Conservation (phyloP, 2,113 vertebrate species). For the Pangasianodon hypophthalmus region DNA sequence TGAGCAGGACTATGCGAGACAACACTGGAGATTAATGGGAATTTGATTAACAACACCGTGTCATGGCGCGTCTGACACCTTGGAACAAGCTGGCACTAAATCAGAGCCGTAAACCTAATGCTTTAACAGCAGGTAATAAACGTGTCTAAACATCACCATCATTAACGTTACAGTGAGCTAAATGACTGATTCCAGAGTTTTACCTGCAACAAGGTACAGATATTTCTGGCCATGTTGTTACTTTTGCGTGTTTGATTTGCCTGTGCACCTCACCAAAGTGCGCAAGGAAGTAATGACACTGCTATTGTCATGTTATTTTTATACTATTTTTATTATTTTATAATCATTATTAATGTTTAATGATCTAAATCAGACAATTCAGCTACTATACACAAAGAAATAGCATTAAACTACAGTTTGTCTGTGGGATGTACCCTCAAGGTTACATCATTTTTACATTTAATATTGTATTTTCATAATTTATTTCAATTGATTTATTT, state of each 20-base stretch:
- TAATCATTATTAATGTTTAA: neutral
- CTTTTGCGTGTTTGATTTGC: neutral
- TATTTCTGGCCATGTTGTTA: neutral
- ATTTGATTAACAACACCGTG: constrained; percentile 62
- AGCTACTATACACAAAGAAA: neutral
- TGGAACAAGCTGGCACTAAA: constrained; percentile 15
- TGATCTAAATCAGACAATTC: neutral
- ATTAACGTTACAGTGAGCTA: neutral
- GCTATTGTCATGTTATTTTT: neutral
- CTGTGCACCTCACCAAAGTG: too few species aligned
- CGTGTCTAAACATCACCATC: neutral
- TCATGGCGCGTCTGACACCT: constrained; percentile 50
- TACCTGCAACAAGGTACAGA: neutral
- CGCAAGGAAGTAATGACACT: neutral
- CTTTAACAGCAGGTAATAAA: constrained; percentile 22
- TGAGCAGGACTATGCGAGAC: constrained; percentile 41
- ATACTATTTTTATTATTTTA: constrained; percentile 3
- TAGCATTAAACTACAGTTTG: neutral
- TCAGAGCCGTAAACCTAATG: neutral
- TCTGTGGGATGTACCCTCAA: neutral
- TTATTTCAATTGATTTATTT: neutral
- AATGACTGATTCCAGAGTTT: neutral
- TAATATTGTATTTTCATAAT: neutral
- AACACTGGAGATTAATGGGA: constrained; percentile 45
- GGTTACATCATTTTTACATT: neutral